phyloP scores from a whole-genome alignment of 2,797 vertebrate genomes.

The Spinus pinus region DNA sequence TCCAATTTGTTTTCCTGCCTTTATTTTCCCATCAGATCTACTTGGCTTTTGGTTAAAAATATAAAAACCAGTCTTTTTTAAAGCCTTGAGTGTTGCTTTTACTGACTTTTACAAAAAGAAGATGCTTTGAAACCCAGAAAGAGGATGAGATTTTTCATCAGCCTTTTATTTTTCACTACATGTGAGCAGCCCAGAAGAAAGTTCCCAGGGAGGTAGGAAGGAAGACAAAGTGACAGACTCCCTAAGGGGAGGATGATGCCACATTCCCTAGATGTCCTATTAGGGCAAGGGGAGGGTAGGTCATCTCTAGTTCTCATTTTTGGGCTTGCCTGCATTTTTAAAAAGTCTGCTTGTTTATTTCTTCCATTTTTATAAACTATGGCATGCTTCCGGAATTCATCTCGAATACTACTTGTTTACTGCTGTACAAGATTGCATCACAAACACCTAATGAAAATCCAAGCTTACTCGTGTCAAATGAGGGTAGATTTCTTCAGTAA shows the following conservation, averaged over 20 bases:
- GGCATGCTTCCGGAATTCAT: neutral
- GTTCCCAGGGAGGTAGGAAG: neutral
- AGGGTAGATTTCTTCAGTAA: neutral
- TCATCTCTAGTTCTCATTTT: neutral
- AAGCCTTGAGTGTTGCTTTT: neutral
- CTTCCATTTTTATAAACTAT: neutral
- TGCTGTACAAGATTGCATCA: neutral
- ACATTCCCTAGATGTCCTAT: neutral
- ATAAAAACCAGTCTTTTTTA: neutral
- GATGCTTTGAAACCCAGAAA: neutral
- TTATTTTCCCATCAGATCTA: neutral
- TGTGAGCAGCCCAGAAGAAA: neutral
- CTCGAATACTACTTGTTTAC: neutral
- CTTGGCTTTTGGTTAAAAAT: neutral
- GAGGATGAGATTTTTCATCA: neutral
- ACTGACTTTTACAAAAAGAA: neutral
- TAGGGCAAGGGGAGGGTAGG: fast-evolving
- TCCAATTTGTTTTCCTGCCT: neutral
- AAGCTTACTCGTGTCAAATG: neutral
- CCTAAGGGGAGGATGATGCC: neutral
- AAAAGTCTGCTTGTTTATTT: neutral
- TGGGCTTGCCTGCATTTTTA: neutral
- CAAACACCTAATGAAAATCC: neutral
- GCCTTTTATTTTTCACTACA: neutral
- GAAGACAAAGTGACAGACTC: neutral